Conservation (phyloP, 2,113 vertebrate genomes). For the Semicossyphus pulcher region DNA sequence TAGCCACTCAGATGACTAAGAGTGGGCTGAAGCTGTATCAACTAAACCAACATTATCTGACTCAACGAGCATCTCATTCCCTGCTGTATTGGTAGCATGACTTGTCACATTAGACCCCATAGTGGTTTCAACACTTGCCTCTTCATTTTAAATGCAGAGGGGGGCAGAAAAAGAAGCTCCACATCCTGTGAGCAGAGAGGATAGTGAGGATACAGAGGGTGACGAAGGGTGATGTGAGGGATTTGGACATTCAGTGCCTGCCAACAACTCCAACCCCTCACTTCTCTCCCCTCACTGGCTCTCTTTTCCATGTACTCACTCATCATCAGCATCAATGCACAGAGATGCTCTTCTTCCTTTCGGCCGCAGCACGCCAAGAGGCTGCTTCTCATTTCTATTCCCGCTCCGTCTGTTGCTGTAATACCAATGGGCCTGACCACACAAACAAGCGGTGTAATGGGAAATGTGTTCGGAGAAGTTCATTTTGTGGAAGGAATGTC, state of each 20-base stretch:
- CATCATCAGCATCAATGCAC: constrained; percentile 67
- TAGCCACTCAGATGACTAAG: too few relatives aligned
- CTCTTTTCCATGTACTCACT: constrained; percentile 55
- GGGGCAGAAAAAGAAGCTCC: constrained; percentile 47
- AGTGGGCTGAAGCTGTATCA: not conserved
- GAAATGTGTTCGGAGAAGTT: constrained; percentile 24
- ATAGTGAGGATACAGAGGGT: constrained; percentile 15
- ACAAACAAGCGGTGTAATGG: constrained; percentile 27
- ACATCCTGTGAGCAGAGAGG: constrained; percentile 56
- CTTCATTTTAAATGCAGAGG: constrained; percentile 37
- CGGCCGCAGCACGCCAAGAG: constrained; percentile 54
- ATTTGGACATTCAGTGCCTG: constrained; percentile 75
- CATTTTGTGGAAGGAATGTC: constrained; percentile 31
- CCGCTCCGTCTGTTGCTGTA: constrained; percentile 3
- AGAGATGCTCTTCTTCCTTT: constrained; percentile 70
- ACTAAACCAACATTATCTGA: not conserved
- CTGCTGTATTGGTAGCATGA: not conserved
- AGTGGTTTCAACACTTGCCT: constrained; percentile 3
- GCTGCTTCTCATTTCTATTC: constrained; percentile 32
- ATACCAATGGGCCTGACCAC: constrained; percentile 38
- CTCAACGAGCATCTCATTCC: not conserved
- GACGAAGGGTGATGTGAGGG: constrained; percentile 44
- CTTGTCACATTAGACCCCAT: constrained; percentile 14
- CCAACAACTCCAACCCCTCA: constrained; percentile 61
- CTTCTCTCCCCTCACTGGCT: constrained; percentile 40